These are phyloP conservation scores for Hassar affinis DNA, from an alignment of 2,113 vertebrate species.

Conservation along the genomic window DNA sequence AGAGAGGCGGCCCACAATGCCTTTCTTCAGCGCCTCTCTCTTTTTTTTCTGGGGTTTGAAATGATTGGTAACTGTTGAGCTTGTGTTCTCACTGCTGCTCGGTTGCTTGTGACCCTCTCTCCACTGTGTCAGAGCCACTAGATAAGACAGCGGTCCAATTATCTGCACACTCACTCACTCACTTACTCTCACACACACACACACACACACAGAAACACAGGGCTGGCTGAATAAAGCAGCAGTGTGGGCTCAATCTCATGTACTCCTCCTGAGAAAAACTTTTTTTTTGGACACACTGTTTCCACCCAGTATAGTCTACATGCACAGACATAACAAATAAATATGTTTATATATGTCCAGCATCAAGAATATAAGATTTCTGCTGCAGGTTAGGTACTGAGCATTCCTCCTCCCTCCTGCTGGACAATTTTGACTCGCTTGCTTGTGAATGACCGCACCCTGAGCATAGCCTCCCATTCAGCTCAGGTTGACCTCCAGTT, in stretches of 20 bases:
- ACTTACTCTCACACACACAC: conserved; percentile 28
- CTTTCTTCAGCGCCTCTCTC: conserved; percentile 64
- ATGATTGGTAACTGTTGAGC: conserved; percentile 91
- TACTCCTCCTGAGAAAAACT: conserved; percentile 8
- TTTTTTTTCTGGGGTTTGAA: conserved; percentile 77
- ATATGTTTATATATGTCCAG: background rate
- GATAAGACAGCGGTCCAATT: conserved; percentile 93
- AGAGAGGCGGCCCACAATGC: conserved; percentile 74
- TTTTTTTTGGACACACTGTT: background rate
- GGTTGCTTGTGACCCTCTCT: conserved; percentile 80
- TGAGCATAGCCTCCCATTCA: conserved; percentile 64
- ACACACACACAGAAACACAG: background rate
- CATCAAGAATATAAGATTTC: background rate
- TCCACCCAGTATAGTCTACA: background rate
- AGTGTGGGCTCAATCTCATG: conserved; percentile 22
- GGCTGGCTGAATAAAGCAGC: conserved; percentile 21
- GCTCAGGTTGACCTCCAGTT: conserved; percentile 77
- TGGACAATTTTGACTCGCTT: conserved; percentile 58
- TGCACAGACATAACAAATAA: background rate
- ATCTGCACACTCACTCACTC: conserved; percentile 64
- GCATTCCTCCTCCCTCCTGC: conserved; percentile 46
- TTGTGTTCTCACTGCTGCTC: conserved; percentile 79
- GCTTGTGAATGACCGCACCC: conserved; percentile 57
- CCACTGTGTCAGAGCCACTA: conserved; percentile 86
- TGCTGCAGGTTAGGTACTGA: conserved; percentile 13